phyloP scores from a whole-genome alignment of 1,140 invertebrate species.

The Cherax destructor region DNA sequence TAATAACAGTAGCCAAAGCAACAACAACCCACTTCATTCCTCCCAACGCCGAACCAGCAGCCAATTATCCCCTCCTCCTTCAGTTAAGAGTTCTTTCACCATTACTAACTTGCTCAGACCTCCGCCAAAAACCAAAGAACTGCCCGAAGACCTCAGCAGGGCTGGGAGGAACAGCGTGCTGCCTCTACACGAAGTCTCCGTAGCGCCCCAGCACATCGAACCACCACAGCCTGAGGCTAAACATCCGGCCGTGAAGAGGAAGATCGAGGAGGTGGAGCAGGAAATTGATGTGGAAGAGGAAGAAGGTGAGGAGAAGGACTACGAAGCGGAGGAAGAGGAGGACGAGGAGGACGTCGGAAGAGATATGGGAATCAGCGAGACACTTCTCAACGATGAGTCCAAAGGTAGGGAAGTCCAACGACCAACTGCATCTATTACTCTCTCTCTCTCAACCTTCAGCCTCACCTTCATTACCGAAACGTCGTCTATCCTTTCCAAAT shows the following conservation, averaged over 20 bases:
- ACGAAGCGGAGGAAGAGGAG: not conserved
- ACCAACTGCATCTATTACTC: not conserved
- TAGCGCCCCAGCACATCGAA: slow-evolving; percentile 31
- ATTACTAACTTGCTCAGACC: slow-evolving; percentile 59
- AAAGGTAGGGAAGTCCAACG: not conserved
- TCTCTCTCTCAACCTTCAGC: not conserved
- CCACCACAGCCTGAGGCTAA: slow-evolving; percentile 3
- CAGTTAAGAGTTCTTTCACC: slow-evolving; percentile 51
- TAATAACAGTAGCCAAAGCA: slow-evolving; percentile 18
- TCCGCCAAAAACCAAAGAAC: not conserved
- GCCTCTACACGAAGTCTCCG: slow-evolving; percentile 36
- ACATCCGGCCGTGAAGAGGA: slow-evolving; percentile 27
- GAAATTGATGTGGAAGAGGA: slow-evolving; percentile 37
- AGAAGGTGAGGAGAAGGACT: slow-evolving; percentile 17
- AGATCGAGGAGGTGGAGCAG: slow-evolving; percentile 32
- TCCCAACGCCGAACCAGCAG: slow-evolving; percentile 1
- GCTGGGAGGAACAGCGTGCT: not conserved
- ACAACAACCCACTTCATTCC: slow-evolving; percentile 10
- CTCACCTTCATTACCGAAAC: not conserved
- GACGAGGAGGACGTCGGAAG: slow-evolving; percentile 21
- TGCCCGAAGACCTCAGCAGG: slow-evolving; percentile 49
- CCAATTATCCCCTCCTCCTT: slow-evolving; percentile 11
- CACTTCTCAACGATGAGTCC: slow-evolving; percentile 31
- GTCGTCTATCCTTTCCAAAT: too few relatives aligned
- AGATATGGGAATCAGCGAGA: slow-evolving; percentile 11